Base-by-base conservation (phyloP, 2,888 invertebrate species). In the Scaptomyza reducta region DNA sequence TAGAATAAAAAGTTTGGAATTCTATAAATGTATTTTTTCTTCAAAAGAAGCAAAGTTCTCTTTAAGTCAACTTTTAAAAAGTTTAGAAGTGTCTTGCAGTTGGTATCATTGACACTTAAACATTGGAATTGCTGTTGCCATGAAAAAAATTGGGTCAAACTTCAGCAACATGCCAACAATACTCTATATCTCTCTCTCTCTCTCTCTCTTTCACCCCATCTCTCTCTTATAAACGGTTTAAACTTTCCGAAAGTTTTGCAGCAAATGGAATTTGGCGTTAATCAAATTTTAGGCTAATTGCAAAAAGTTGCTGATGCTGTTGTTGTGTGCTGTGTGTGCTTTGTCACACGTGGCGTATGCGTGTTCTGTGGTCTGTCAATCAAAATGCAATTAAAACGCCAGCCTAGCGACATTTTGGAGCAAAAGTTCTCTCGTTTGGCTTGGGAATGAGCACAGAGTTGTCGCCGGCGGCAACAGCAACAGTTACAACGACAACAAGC, bases 401-500 rank as follows among this genome's bases (percentile, higher is more conserved):
- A 66, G 38, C 40, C 55, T 33, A 53, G 56, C 61, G 53, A 57
- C 46, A 62, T 81, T 78, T 85, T 63, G 14, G 13, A 33, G 62
- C 62, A 75, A 82, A 74, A 68, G 70, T 81, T 77, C 81, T 70
- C 81, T 68, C 63, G 45, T 53, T 58, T 68, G 59, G 65, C 74
- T 77, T 83, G 83, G 84, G 87, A 83, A 83, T 86, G 84, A 45
- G 84, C 71, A 79, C 83, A 88, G 38, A 41, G 55, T 67, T 77
- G 74, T 73, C 62, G 74, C 71, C 67, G 4, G 67, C 58, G 68
- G 74, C 74, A 72, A n/a, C 73, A 67, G 54, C 75, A 62, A 10
- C 58, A 55, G 13, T 55, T 46, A 7, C 45, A 47, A 9, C 42
- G 29, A 7, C 45, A 46, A 5, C 42, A 27, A 29, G 6, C 51